phyloP scores from a whole-genome alignment of 2,888 invertebrate genomes.

The Lepidocyrtoides sp. region DNA sequence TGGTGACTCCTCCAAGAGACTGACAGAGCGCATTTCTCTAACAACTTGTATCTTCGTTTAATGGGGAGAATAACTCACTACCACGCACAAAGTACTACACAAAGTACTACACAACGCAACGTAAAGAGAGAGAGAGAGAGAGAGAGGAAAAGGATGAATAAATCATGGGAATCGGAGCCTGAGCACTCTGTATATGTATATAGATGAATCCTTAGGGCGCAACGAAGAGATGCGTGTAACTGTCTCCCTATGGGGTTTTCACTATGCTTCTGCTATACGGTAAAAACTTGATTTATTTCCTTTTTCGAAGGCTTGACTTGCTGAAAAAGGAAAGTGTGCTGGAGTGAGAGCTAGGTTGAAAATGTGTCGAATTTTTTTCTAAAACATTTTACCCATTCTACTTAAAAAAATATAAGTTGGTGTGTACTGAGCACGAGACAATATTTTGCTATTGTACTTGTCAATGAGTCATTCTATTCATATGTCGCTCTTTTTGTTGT shows the following conservation, averaged over 20 bases:
- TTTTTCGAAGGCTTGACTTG: constrained; percentile 52
- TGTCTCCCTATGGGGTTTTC: constrained; percentile 72
- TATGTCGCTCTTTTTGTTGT: constrained; percentile 9
- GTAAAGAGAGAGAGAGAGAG: not conserved
- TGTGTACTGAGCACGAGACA: not conserved
- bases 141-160: constrained; percentile 51
- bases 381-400: not conserved
- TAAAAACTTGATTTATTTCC: constrained; percentile 65
- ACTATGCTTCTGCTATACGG: constrained; percentile 12
- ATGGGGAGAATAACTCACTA: not conserved
- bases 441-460: not conserved
- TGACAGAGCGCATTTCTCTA: not conserved
- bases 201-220: constrained; percentile 1
- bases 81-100: not conserved
- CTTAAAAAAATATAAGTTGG: not conserved
- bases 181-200: not conserved
- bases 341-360: not conserved
- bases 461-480: constrained; percentile 46
- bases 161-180: constrained; percentile 44
- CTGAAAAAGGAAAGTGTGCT: constrained; percentile 60
- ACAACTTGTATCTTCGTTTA: not conserved
- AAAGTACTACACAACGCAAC: not conserved
- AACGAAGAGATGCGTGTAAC: constrained; percentile 36
- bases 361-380: constrained; percentile 32
- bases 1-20: not conserved